A percentile compares a stretch with the other conserved stretches of the same genome.
phyloP scores from a whole-genome alignment of 1,140 invertebrate genomes.

The Varroa destructor region DNA sequence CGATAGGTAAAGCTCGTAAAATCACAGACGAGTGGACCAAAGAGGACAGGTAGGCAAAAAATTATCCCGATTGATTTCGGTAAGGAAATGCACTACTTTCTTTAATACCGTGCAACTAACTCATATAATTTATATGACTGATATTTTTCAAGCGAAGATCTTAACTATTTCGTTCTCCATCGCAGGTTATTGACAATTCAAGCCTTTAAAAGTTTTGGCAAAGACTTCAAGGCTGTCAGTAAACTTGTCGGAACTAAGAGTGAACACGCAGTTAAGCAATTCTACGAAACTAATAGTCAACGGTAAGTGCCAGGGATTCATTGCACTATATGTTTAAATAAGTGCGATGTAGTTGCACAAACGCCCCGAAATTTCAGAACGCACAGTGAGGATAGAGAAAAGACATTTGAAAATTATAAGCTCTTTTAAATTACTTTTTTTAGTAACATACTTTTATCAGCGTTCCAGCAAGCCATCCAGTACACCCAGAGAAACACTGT shows the following conservation, averaged over 20 bases:
- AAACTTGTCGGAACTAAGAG: slow-evolving; percentile 19
- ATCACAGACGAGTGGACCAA: slow-evolving; percentile 17
- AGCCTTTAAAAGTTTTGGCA: slow-evolving; percentile 11
- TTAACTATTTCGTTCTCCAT: background rate
- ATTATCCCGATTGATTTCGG: no score
- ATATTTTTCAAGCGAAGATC: background rate
- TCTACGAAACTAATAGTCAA: slow-evolving; percentile 12
- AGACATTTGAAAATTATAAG: no score
- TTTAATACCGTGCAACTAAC: no score
- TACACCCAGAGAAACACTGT: no score
- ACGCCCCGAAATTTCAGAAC: background rate
- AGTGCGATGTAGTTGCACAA: background rate
- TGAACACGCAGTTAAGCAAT: slow-evolving; percentile 5
- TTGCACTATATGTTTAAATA: background rate
- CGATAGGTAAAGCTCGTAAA: slow-evolving; percentile 22
- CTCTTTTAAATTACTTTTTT: no score
- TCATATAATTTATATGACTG: background rate
- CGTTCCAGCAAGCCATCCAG: no score
- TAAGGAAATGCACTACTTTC: no score
- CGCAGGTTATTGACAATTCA: slow-evolving; percentile 17
- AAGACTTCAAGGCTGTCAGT: slow-evolving; percentile 20
- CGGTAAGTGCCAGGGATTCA: background rate
- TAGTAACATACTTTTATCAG: no score
- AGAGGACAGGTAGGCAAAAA: slow-evolving; percentile 8
- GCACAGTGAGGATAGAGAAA: no score